phyloP scores from a whole-genome alignment of 2,797 vertebrate genomes.

The Austrolebias charrua region DNA sequence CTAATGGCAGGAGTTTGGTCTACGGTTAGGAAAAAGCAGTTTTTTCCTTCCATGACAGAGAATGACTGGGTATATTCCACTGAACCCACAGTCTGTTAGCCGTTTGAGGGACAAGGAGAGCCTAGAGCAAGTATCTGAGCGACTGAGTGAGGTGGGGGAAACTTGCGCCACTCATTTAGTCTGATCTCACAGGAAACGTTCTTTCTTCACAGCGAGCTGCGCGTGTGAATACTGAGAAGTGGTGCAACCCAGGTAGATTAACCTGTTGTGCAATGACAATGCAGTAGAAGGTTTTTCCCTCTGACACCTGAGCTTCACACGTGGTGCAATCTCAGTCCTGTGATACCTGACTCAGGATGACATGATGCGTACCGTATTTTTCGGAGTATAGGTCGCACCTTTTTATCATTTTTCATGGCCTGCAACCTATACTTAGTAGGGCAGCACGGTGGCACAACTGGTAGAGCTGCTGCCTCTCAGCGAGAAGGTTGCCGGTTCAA shows the following conservation, averaged over 20 bases:
- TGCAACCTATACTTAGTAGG: no score
- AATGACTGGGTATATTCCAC: slow-evolving; percentile 35
- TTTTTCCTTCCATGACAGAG: slow-evolving; percentile 31
- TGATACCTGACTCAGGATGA: slow-evolving; percentile 18
- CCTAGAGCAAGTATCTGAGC: slow-evolving; percentile 22
- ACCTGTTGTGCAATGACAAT: slow-evolving; percentile 32
- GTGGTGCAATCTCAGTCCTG: slow-evolving; percentile 35
- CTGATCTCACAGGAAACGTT: slow-evolving; percentile 30
- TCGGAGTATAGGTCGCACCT: no score
- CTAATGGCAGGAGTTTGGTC: not conserved
- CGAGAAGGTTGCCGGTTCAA: no score
- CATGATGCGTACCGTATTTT: slow-evolving; percentile 15
- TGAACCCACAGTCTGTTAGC: slow-evolving; percentile 51
- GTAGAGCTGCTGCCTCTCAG: no score
- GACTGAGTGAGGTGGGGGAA: slow-evolving; percentile 49
- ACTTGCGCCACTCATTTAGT: slow-evolving; percentile 22
- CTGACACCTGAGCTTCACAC: slow-evolving; percentile 24
- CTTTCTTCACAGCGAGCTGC: slow-evolving; percentile 29
- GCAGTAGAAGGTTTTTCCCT: slow-evolving; percentile 43
- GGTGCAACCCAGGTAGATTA: slow-evolving; percentile 65
- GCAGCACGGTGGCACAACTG: no score
- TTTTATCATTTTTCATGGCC: no score
- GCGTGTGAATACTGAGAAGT: slow-evolving; percentile 44
- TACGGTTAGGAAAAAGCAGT: not conserved
- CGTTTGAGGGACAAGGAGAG: slow-evolving; percentile 49